Base-by-base conservation (phyloP, 2,888 invertebrate species). In the Dasysyrphus albostriatus region DNA sequence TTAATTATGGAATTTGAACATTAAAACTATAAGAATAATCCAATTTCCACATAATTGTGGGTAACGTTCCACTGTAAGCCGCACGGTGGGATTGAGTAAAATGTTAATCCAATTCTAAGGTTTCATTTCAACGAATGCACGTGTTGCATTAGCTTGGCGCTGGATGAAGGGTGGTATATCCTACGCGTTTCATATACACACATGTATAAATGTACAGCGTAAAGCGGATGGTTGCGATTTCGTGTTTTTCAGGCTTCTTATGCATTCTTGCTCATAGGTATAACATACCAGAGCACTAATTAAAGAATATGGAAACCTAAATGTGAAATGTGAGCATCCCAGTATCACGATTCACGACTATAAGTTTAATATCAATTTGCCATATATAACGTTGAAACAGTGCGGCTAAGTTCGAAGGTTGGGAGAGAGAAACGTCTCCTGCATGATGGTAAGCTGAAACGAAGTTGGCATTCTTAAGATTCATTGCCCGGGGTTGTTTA, bases 291-390 rank as follows among this genome's bases (percentile, higher is more conserved):
- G 54, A 39, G 42, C 77, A 81, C 81, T 85, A 85, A 85, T 85
- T 85, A 85, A 77, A 85, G 81, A 85, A 85, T 85, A 85, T 85
- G 77, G 65, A 77, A 61, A 73, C 56, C 61, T 81, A 70, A 77
- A 78, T 63, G 80, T 74, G 81, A 81, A 77, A 81, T 85, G 73
- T 69, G 76, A 76, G 73, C 58, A 65, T 14, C 24, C 3, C 61
- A 24, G 12, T 32, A 47, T 49, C 12, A 39, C 19, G 34, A 58
- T 37, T 32, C 19, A 32, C 59, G 24, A 34, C 24, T 37, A n/a
- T n/a, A 56, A 77, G 61, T 81, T 56, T 77, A 73, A 81, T 81
- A 67, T 72, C 76, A 75, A 76, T 79, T n/a, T 58, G 14, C 72
- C 75, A 24, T 3, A 24, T 58, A 32, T 24, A 12, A 12, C 37